Evolutionary conservation across 2,113 vertebrate species (phyloP).

Genomic region (Lophius piscatorius): DNA sequence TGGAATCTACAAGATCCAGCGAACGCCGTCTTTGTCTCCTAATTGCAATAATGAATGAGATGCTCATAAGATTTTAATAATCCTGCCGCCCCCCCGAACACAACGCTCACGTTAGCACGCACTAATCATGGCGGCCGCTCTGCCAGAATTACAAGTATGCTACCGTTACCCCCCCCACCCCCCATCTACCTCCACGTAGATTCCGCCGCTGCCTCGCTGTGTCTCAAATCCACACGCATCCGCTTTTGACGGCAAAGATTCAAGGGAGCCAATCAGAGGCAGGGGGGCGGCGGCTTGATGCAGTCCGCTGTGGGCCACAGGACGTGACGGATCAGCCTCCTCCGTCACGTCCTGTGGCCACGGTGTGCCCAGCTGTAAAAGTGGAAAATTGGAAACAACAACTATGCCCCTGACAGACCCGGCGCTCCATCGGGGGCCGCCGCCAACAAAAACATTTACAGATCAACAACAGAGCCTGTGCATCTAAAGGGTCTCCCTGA

Average conservation of each 20-base stretch:
- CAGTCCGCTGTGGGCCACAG: constrained; percentile 32
- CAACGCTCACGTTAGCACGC: constrained; percentile 27
- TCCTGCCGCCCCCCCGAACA: constrained; percentile 18
- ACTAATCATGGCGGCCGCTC: constrained; percentile 14
- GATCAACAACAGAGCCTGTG: constrained; percentile 58
- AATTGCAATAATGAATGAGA: constrained; percentile 77
- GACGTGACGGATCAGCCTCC: constrained; percentile 50
- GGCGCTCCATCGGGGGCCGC: constrained; percentile 65
- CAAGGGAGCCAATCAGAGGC: constrained; percentile 56
- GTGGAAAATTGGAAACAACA: constrained; percentile 75
- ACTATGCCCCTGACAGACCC: constrained; percentile 68
- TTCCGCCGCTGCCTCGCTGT: constrained; percentile 25
- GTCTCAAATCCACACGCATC: constrained; percentile 53
- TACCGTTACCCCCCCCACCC: constrained; percentile 37
- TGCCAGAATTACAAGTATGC: constrained; percentile 51
- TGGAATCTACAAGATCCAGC: constrained; percentile 51
- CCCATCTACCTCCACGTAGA: no score
- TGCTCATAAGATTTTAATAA: constrained; percentile 77
- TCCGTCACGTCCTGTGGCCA: constrained; percentile 59
- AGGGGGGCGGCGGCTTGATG: constrained; percentile 28
- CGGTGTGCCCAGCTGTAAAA: constrained; percentile 71
- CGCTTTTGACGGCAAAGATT: constrained; percentile 50
- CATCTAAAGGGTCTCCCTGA: constrained; percentile 27
- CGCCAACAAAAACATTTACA: constrained; percentile 58
- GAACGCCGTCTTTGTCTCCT: constrained; percentile 59